Base-by-base conservation (phyloP, 2,888 invertebrate species). In the Chrysotoxum bicinctum region DNA sequence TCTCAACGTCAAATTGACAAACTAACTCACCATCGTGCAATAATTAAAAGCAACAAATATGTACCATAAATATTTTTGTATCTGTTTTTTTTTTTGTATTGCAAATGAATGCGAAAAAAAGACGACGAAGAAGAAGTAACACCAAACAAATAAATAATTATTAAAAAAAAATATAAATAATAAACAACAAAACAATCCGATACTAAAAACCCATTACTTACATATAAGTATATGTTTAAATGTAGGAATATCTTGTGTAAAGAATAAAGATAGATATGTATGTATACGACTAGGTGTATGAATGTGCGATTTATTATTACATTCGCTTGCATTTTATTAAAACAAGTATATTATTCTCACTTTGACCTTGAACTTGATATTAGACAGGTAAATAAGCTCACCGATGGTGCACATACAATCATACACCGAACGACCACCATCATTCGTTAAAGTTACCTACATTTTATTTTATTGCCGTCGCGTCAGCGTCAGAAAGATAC, bases 301-400 rank as follows among this genome's bases (percentile, higher is more conserved):
- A n/a, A 35, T 66, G n/a, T 50, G n/a, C 48, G 66, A 60, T 82
- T 76, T 80, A 62, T 85, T 85, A 80, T 80, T 72, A 78, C 84
- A 85, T 85, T 80, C 66, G 84, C 80, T 85, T 81, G 81, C 81
- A 81, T 81, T 80, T 80, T 72, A 81, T 77, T 76, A 81, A 85
- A 81, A 81, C 85, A 76, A 85, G 85, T 85, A 81, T 85, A 80
- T 85, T 85, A 66, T 85, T 85, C 85, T 85, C 76, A 62, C 62
- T 74, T 81, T 86, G 89, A 90, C 90, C 90, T 90, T 90, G 90
- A 90, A 90, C 90, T 90, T 90, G 90, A 90, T 90, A 90, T 90
- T 90, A 90, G 90, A 90, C 89, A 88, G 85, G 85, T 85, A 85
- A 77, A 85, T 85, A 85, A 85, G 75, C 80, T 77, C 48, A 69